Base-by-base conservation (phyloP, 2,113 vertebrate genomes). In the Piprites chloris region DNA sequence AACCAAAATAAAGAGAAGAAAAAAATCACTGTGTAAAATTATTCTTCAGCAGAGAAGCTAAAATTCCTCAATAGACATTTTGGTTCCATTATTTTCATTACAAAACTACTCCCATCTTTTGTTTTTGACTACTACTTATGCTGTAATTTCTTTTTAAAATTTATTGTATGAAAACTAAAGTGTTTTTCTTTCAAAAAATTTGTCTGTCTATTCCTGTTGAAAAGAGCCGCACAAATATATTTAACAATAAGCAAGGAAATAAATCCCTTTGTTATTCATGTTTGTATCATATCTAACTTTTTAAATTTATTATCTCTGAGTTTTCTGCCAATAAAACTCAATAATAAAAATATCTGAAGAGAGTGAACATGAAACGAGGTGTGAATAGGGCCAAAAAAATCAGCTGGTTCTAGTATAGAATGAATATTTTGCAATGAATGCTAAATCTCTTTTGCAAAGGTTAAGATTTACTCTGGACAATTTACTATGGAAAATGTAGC, bases 81-180 rank as follows among this genome's bases (percentile, higher is more conserved):
- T 79, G 3, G 3, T 58, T 68, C 6, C 20, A n/a, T 55, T 61
- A 71, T 63, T 87, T 85, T 90, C 3, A 5, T 30, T 74, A 42
- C 1, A 65, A 68, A 83, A 28, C 14, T 58, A 5, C 5, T 83
- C 7, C 3, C 0, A 0, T 56, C 4, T 66, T 68, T 65, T 63
- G 1, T 3, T 82, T 68, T 65, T 85, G 14, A 47, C 23, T 63
- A 56, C 1, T 42, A 6, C 33, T 41, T 66, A 41, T 56, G 14
- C 8, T 80, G 12, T 21, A 14, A 26, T 53, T 85, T 76, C 30
- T 49, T 82, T 13, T 44, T 39, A 67, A 85, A 87, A 56, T 28
- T 16, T 65, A 59, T 52, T 81, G 2, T 23, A 44, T 32, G 18
- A 68, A 75, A 26, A 59, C 1, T 1, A 23, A 71, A 55, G 7